phyloP scores from a whole-genome alignment of 2,797 vertebrate genomes.

The Nyctibius grandis region DNA sequence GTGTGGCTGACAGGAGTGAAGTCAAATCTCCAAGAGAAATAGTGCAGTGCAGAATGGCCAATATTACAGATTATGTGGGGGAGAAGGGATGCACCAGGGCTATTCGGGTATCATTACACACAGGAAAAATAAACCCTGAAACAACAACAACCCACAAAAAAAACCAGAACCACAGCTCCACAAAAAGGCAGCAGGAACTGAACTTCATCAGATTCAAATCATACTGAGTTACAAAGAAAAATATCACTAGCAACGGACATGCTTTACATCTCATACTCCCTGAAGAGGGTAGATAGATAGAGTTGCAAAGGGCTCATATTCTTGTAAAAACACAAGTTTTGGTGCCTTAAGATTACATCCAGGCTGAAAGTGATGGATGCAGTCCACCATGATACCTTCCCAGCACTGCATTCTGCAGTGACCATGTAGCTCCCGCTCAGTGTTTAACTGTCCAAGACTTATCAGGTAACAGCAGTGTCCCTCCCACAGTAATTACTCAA shows the following conservation, averaged over 20 bases:
- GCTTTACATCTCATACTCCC: background rate
- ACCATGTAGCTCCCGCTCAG: background rate
- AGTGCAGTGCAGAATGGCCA: background rate
- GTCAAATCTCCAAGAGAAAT: conserved; percentile 27
- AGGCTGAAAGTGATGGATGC: background rate
- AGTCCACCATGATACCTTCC: background rate
- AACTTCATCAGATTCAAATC: background rate
- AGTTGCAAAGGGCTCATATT: background rate
- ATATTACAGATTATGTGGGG: conserved; percentile 1
- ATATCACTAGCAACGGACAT: background rate
- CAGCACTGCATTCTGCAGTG: background rate
- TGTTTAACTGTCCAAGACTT: background rate
- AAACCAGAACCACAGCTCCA: conserved; percentile 10
- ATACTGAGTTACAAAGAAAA: conserved; percentile 27
- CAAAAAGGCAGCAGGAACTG: background rate
- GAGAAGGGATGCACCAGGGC: background rate
- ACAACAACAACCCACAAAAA: background rate
- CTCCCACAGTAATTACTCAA: background rate
- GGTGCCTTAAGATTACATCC: background rate
- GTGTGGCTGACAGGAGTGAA: conserved; percentile 43
- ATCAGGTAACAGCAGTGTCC: background rate
- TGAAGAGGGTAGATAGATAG: background rate
- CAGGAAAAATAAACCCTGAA: background rate
- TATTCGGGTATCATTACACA: background rate
- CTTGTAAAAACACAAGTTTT: background rate